Base-by-base conservation (phyloP, 2,797 vertebrate genomes). In the Trachops cirrhosus region DNA sequence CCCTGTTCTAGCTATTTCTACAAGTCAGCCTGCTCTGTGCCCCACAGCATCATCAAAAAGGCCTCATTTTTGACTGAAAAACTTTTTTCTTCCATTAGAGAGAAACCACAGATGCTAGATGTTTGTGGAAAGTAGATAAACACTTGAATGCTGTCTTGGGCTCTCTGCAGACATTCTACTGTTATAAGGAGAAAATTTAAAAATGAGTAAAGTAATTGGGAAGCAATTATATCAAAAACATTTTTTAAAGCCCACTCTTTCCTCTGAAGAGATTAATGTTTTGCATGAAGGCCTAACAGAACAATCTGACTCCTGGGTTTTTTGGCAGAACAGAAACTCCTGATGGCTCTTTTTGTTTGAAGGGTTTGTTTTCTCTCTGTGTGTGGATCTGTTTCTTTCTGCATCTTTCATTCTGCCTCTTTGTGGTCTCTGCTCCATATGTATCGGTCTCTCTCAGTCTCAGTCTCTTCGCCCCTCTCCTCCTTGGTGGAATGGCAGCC, bases 41-140 rank as follows among this genome's bases (percentile, higher is more conserved):
- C 59, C 21, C 32, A 50, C 54, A 90, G 11, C 39, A 21, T 82
- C 68, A 82, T 64, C 74, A 34, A 37, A 37, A 48, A 90, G 54
- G 48, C 44, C 77, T 87, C 52, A 1, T 62, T 93, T 78, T 86
- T 83, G 18, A 46, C 26, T 0, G 8, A 68, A 90, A 94, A 92
- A 80, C 90, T 67, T 79, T 83, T 83, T 86, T 46, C 70, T 90
- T 67, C 34, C 29, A 44, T 50, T 67, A 52, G 54, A 85, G 89
- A 88, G 77, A 90, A 77, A 94, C 50, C 1, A 0, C 89, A 41
- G 62, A 44, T 41, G 71, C n/a, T 26, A 48, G 41, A 39, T 89
- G 44, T 85, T 89, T 93, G 46, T 34, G 44, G 64, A 78, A 89
- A 95, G 71, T n/a, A 84, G 89, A 70, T 79, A 93, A 96, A 87